phyloP scores from a whole-genome alignment of 2,888 invertebrate genomes.

The Rhingia rostrata region DNA sequence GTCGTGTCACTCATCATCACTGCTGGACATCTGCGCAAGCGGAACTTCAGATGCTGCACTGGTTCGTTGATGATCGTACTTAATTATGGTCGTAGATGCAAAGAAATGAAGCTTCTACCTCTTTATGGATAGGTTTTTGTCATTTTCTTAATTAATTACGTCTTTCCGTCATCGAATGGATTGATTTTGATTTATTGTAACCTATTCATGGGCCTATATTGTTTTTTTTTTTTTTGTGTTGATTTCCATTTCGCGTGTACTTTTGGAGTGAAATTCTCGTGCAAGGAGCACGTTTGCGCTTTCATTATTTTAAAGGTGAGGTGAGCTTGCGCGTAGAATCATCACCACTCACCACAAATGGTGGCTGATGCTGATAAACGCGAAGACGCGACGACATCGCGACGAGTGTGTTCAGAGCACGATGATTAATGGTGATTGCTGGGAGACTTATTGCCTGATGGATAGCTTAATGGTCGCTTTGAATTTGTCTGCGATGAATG shows the following conservation, averaged over 20 bases:
- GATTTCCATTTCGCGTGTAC: conserved; percentile 1
- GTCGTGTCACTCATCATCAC: conserved; percentile 18
- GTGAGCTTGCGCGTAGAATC: conserved; percentile 4
- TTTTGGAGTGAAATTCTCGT: conserved; percentile 45
- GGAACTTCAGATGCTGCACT: background rate
- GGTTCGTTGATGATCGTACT: background rate
- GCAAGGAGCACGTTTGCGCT: conserved; percentile 1
- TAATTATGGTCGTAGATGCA: background rate
- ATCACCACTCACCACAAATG: conserved; percentile 43
- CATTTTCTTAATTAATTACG: conserved; percentile 20
- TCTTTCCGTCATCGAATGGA: conserved; percentile 1
- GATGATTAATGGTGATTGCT: conserved; percentile 67
- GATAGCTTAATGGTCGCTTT: conserved; percentile 34
- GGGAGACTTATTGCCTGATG: conserved; percentile 57
- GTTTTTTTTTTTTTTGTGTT: conserved; percentile 12
- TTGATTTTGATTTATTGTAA: conserved; percentile 33
- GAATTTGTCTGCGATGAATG: conserved; percentile 26
- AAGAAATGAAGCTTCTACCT: background rate
- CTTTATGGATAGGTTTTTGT: background rate
- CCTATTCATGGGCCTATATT: conserved; percentile 16
- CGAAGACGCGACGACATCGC: background rate
- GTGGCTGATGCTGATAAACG: conserved; percentile 6
- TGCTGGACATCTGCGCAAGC: background rate
- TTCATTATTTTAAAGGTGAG: conserved; percentile 20
- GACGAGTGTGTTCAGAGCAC: conserved; percentile 42